Percentiles rank a stretch among this genome's conserved stretches.
Evolutionary conservation across 2,888 invertebrate genomes (phyloP).

Genomic region (Agonopterix alstromeriana): DNA sequence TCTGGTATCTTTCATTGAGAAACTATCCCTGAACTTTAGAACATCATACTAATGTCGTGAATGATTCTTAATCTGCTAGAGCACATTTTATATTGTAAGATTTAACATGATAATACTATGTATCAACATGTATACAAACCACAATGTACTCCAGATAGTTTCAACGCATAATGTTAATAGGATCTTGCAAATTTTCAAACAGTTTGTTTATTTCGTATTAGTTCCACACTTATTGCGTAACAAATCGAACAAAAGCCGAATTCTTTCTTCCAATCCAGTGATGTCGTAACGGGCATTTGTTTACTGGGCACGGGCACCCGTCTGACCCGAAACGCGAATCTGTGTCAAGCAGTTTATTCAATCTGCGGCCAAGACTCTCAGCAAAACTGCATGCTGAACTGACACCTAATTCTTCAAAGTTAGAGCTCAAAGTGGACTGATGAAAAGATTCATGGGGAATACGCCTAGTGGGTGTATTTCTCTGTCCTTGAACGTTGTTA

Average conservation of each 20-base stretch:
- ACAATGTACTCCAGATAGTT: too few relatives aligned
- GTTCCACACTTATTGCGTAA: neutral
- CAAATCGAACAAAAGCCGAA: neutral
- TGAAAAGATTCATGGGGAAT: slow-evolving; percentile 27
- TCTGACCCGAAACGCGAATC: slow-evolving; percentile 74
- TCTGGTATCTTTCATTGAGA: too few relatives aligned
- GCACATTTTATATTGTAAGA: too few relatives aligned
- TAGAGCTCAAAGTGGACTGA: slow-evolving; percentile 34
- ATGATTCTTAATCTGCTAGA: too few relatives aligned
- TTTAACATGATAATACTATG: too few relatives aligned
- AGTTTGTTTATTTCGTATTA: too few relatives aligned
- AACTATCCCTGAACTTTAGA: too few relatives aligned
- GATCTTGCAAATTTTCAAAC: too few relatives aligned
- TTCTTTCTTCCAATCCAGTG: slow-evolving; percentile 11
- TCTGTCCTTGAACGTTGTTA: slow-evolving; percentile 59
- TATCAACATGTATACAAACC: too few relatives aligned
- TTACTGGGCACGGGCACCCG: slow-evolving; percentile 42
- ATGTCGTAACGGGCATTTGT: slow-evolving; percentile 66
- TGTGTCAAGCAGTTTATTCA: slow-evolving; percentile 78
- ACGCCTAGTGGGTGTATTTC: slow-evolving; percentile 44
- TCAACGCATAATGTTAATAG: too few relatives aligned
- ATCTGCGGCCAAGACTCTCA: slow-evolving; percentile 60
- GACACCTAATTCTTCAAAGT: slow-evolving; percentile 21
- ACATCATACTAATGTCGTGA: too few relatives aligned
- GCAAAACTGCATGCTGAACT: slow-evolving; percentile 30